Percentiles rank a stretch among this genome's conserved stretches.
phyloP scores from a whole-genome alignment of 1,140 invertebrate species.

The Rhagoletis zephyria region DNA sequence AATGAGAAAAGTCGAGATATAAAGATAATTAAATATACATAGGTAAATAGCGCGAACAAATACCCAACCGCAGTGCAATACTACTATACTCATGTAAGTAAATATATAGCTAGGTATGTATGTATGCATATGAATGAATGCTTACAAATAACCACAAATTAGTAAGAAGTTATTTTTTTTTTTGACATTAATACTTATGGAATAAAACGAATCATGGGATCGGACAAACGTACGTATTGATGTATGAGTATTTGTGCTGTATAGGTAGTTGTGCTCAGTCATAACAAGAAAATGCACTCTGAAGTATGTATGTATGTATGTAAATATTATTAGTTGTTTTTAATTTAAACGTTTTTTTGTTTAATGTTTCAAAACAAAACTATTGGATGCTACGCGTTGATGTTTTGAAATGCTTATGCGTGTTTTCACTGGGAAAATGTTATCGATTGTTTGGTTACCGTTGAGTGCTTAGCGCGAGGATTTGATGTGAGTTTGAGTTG shows the following conservation, averaged over 20 bases:
- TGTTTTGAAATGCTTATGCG: no score
- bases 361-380: no score
- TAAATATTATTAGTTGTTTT: no score
- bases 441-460: no score
- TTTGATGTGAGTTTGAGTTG: no score
- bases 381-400: no score
- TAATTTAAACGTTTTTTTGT: no score
- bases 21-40: background rate
- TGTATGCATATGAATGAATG: background rate
- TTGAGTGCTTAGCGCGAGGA: no score
- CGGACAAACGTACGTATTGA: background rate
- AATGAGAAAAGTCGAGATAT: background rate
- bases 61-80: background rate
- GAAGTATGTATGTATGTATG: background rate
- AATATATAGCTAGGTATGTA: background rate
- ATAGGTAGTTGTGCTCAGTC: background rate
- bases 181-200: slow-evolving; percentile 21
- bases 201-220: background rate
- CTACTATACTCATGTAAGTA: slow-evolving; percentile 4
- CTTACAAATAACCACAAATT: slow-evolving; percentile 14
- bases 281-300: background rate
- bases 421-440: no score
- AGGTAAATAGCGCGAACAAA: background rate
- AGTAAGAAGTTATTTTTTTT: background rate
- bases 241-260: background rate